Base-by-base conservation (phyloP, 2,797 vertebrate genomes). In the Onychomys torridus region DNA sequence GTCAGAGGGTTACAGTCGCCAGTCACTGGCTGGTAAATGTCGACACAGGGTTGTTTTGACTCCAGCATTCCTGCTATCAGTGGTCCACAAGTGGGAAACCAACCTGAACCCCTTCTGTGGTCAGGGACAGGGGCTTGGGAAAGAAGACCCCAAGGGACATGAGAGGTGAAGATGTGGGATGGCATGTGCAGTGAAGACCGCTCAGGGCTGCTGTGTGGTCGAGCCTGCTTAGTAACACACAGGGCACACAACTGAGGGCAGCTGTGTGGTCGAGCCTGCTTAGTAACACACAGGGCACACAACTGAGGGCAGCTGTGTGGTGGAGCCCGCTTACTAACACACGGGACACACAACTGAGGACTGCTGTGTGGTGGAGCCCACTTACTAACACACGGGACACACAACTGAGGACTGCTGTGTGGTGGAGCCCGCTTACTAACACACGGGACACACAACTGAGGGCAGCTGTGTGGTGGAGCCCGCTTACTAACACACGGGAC, bases 111-210 rank as follows among this genome's bases (percentile, higher is more conserved):
- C 27, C 25, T 40, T 88, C 27, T 34, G 9, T 19, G 6, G 27
- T 1, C 12, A 9, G 0, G 1, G 73, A n/a, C 17, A 43, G 10
- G 23, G 32, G 0, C 5, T 6, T 7, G 7, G 9, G 25, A 23
- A 14, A 5, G 9, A 7, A 55, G 37, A 10, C 6, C 46, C 73
- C 40, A 27, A 12, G 21, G 43, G 12, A 1, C 1, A 0, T 43
- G 2, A 27, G 23, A 25, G 73, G 21, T 14, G 32, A 49, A 21
- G 61, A 2, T 34, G 29, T 85, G 55, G 23, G 13, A 11, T 43
- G 25, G 16, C 8, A 3, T 13, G 4, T 23, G 25, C 3, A 7
- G 29, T 73, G 7, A 37, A 40, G 14, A 71, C 29, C 0, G 6
- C 6, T 52, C 57, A 46, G 46, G 46, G 8, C 46, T 71, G 6